Conservation (phyloP, 2,888 invertebrate species). For the Pherbina coryleti region DNA sequence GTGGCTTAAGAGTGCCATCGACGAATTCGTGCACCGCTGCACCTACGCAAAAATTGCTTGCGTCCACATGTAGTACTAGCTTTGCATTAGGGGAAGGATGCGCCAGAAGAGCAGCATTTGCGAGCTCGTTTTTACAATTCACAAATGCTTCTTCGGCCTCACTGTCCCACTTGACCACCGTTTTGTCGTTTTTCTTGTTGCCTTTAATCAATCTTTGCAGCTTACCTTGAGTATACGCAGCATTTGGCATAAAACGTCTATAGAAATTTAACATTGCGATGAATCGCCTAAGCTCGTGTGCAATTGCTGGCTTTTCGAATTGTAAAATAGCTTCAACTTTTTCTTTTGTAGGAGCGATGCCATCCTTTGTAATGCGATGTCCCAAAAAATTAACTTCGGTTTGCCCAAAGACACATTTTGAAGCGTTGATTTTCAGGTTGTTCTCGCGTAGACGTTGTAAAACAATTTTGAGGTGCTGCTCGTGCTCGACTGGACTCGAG, state of each 20-base stretch:
- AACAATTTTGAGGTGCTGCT: constrained; percentile 42
- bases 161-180: neutral
- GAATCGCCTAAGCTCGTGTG: too few species aligned
- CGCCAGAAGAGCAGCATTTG: constrained; percentile 21
- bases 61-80: too few species aligned
- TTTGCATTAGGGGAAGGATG: constrained; percentile 4
- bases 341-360: constrained; percentile 21
- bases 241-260: constrained; percentile 43
- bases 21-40: too few species aligned
- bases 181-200: constrained; percentile 40
- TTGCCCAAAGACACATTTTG: constrained; percentile 47
- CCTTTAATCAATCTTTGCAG: constrained; percentile 38
- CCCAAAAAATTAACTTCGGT: constrained; percentile 41
- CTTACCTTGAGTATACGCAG: constrained; percentile 42
- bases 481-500: constrained; percentile 40
- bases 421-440: constrained; percentile 50
- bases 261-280: too few species aligned
- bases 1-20: constrained; percentile 2
- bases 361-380: constrained; percentile 33
- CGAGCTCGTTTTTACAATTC: neutral
- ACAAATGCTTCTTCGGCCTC: constrained; percentile 10
- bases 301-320: too few species aligned
- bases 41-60: too few species aligned
- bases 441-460: constrained; percentile 50
- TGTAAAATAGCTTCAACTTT: constrained; percentile 43